These are phyloP conservation scores for Notodromas monacha DNA, from an alignment of 2,888 invertebrate genomes.

Conservation along the genomic window DNA sequence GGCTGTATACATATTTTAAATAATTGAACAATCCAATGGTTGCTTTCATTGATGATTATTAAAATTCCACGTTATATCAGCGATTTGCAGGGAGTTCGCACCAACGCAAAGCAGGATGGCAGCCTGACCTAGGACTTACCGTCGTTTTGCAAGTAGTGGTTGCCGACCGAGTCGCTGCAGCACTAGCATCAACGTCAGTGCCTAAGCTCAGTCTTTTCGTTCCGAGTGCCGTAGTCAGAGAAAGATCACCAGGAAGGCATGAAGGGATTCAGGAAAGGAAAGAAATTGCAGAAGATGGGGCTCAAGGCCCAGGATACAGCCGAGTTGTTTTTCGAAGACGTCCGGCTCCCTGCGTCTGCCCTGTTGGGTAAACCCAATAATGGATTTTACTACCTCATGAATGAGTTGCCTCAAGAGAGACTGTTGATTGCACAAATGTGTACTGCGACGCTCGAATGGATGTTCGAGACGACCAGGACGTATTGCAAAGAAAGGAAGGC, in stretches of 20 bases:
- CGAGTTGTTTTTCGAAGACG: constrained; percentile 18
- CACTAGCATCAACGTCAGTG: too few relatives aligned
- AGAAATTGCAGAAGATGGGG: constrained; percentile 17
- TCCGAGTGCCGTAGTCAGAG: too few relatives aligned
- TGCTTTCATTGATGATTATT: too few relatives aligned
- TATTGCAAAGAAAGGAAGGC: constrained; percentile 18
- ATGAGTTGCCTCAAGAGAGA: constrained; percentile 18
- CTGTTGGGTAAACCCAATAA: constrained; percentile 16
- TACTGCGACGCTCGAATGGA: constrained; percentile 15
- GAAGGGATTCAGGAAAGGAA: constrained; percentile 17
- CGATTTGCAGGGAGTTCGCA: constrained; percentile 18
- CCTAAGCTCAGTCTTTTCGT: too few relatives aligned
- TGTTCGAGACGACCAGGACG: constrained; percentile 18
- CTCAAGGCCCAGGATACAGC: constrained; percentile 18
- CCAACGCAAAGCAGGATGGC: constrained; percentile 17
- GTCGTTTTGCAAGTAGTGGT: constrained; percentile 18
- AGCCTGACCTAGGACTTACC: constrained; percentile 19
- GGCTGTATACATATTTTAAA: too few relatives aligned
- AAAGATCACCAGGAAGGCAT: constrained; percentile 17
- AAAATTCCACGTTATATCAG: too few relatives aligned
- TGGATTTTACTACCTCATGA: constrained; percentile 18
- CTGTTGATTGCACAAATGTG: constrained; percentile 16
- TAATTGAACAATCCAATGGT: too few relatives aligned
- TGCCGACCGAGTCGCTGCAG: too few relatives aligned
- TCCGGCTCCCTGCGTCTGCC: constrained; percentile 15